Evolutionary conservation across 2,888 invertebrate genomes (phyloP), one percentile per base, ranked within the genome.

Genomic region (Chymomyza fuscimana): DNA sequence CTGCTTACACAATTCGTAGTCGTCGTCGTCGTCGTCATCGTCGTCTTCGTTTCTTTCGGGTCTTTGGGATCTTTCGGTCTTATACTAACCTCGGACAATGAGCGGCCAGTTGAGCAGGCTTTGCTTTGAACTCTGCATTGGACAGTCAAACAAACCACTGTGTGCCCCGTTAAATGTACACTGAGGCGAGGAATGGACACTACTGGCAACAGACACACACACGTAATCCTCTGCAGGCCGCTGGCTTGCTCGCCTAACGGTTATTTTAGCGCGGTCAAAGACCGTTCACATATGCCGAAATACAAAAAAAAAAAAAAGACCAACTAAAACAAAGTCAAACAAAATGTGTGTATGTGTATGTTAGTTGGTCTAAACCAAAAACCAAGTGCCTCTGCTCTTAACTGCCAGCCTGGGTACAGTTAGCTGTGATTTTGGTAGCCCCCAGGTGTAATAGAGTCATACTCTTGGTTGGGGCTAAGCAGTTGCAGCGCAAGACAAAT

Each of bases 1-100:
- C 12, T n/a, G 61, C 51, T 56, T 66, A 46, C 40, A 46, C 40
- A 40, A 25, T 6, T 16, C 61, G 46, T 22, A 52, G 25, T 62
- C 58, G 32, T 50, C 60, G 60, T 25, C 63, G 19, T 19, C 19
- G 19, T 19, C 19, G 19, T 19, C n/a, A 63, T 29, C 65, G 59
- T 16, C 65, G 25, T 25, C 25, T 64, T 32, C 65, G 59, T 16
- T 66, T 63, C 66, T 73, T 46, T 25, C 25, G 25, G 36, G 7
- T 36, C 36, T 36, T 46, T 46, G 12, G 40, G 12, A 12, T 4
- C 12, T 46, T 12, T 46, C 0, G 40, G 66, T 58, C 51, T 70
- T 19, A 61, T 67, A 80, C 80, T 80, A 79, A 80, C 84, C 82
- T 87, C 77, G 75, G 70, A 73, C 82, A 82, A 82, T 84, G 73